Base-by-base conservation (phyloP, 2,797 vertebrate genomes). In the Hapalemur alaotrensis region DNA sequence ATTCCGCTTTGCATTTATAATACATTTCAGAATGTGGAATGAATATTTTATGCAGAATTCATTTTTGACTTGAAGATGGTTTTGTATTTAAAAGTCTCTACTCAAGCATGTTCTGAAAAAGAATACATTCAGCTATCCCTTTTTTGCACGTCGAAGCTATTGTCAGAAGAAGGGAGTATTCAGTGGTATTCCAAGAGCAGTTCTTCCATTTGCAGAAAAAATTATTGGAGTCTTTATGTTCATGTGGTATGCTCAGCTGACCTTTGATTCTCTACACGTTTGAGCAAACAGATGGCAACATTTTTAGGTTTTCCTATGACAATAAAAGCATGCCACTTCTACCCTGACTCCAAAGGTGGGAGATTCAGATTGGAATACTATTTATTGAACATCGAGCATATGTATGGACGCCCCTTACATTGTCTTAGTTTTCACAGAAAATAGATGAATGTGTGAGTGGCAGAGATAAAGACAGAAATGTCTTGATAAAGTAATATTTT, bases 61-160 rank as follows among this genome's bases (percentile, higher is more conserved):
- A 96, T 94, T 97, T 98, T 98, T 97, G 81, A 85, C 97, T 97
- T 95, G 85, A 95, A 96, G 97, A 78, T 79, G 98, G 98, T 97
- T 98, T 87, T 98, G 98, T 98, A 98, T 98, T 98, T 97, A 98
- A 98, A 97, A 98, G 93, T 98, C 92, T 96, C 97, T 98, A 98
- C 97, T 84, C 95, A 97, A 95, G 95, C 90, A 79, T 89, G 89
- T 93, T 91, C 84, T 69, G 50, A 52, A 85, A 95, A 95, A 88
- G 89, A 95, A 69, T 85, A 38, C 18, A 80, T 95, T 95, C 52
- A 72, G 75, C 30, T 38, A 50, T 30, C 86, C 65, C 95, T 94
- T 97, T 94, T 97, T 91, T 81, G 67, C 94, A 17, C 32, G 94
- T 96, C 83, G 95, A 96, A 80, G 46, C 70, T 78, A 32, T 83